Conservation (phyloP, 2,797 vertebrate species). For the Aythya fuligula region DNA sequence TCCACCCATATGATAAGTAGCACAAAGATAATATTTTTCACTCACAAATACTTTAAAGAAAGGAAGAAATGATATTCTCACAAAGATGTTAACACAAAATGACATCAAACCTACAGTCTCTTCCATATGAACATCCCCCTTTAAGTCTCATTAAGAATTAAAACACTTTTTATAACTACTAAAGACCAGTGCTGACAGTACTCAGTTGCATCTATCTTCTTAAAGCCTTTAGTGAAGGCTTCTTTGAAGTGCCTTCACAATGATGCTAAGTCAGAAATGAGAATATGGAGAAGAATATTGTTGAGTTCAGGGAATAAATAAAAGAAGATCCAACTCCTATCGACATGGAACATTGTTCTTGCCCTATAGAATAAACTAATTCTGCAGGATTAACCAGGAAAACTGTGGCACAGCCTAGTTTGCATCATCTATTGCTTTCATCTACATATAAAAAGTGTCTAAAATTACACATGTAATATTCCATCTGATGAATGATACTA, state of each 20-base stretch:
- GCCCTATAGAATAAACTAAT: neutral
- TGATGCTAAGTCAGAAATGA: neutral
- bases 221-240: neutral
- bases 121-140: neutral
- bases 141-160: neutral
- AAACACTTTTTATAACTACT: neutral
- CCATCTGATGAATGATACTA: neutral
- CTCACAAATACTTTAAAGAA: neutral
- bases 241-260: neutral
- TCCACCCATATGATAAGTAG: neutral
- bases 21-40: neutral
- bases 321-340: neutral
- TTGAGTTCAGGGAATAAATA: neutral
- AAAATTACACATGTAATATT: neutral
- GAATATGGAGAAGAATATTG: neutral
- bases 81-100: neutral
- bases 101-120: neutral
- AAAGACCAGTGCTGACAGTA: neutral
- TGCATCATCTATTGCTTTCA: neutral
- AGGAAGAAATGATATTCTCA: neutral
- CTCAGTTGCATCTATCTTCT: neutral
- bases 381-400: neutral
- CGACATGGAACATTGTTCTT: neutral
- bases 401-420: neutral
- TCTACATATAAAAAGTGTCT: neutral